Evolutionary conservation across 2,113 vertebrate species (phyloP).

Genomic region (Semnornis frantzii): DNA sequence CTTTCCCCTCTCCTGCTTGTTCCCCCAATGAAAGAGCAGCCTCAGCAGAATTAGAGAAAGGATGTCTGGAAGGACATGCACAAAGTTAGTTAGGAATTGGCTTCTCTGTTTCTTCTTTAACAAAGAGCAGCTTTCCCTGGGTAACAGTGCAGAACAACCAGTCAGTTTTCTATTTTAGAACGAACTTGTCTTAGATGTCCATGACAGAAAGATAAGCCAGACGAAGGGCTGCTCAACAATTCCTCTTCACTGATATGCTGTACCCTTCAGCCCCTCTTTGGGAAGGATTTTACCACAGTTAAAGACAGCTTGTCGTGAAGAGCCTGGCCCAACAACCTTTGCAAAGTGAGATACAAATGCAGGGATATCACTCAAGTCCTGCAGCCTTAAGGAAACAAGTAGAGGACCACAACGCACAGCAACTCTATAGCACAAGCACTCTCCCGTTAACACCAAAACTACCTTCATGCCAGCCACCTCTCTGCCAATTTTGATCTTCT

Average conservation of each 20-base stretch:
- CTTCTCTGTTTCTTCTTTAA: background rate
- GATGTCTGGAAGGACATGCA: background rate
- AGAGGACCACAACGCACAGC: background rate
- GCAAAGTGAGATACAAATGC: background rate
- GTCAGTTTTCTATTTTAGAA: background rate
- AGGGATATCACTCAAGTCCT: background rate
- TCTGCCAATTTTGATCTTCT: background rate
- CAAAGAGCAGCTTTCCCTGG: background rate
- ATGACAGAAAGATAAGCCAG: background rate
- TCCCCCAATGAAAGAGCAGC: background rate
- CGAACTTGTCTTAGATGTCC: background rate
- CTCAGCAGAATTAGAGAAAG: slow-evolving; percentile 40
- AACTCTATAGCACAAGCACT: background rate
- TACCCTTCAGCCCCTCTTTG: background rate
- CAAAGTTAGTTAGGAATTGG: background rate
- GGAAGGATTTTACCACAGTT: background rate
- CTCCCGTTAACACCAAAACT: background rate
- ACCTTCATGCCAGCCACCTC: background rate
- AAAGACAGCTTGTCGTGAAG: background rate
- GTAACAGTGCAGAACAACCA: background rate
- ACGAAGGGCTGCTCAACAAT: background rate
- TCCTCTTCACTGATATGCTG: background rate
- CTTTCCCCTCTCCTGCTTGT: background rate
- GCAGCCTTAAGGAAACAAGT: background rate
- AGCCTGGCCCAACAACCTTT: background rate